phyloP scores from a whole-genome alignment of 2,888 invertebrate species.

The Hanleya hanleyi region DNA sequence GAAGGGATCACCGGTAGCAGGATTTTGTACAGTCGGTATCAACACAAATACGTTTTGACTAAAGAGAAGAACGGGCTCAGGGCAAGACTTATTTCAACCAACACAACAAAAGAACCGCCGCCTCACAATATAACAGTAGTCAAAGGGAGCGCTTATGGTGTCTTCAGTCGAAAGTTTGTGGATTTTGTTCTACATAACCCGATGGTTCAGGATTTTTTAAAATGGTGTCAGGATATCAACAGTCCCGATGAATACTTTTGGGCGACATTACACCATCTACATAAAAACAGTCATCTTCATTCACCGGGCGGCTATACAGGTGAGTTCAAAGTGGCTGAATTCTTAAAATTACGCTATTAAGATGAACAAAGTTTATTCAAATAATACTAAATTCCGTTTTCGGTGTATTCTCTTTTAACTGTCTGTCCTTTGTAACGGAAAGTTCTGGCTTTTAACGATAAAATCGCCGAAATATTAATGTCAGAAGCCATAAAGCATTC shows the following conservation, averaged over 20 bases:
- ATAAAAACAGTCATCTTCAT: constrained; percentile 54
- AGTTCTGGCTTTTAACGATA: too few relatives aligned
- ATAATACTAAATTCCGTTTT: background rate
- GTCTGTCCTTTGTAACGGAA: background rate
- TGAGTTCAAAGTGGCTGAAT: constrained; percentile 30
- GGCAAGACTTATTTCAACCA: constrained; percentile 40
- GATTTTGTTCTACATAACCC: constrained; percentile 59
- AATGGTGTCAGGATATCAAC: constrained; percentile 64
- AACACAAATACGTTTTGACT: constrained; percentile 27
- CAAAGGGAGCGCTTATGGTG: constrained; percentile 70
- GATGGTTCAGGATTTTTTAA: constrained; percentile 57
- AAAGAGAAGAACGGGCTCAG: constrained; percentile 23
- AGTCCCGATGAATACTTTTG: constrained; percentile 72
- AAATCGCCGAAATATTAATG: too few relatives aligned
- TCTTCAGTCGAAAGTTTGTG: constrained; percentile 68
- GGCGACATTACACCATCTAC: constrained; percentile 67
- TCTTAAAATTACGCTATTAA: too few relatives aligned
- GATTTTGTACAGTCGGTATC: constrained; percentile 41
- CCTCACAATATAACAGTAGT: constrained; percentile 56
- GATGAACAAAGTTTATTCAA: constrained; percentile 8
- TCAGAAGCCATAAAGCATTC: too few relatives aligned
- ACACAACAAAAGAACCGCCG: constrained; percentile 29
- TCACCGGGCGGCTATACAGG: constrained; percentile 68
- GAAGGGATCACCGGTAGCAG: constrained; percentile 64
- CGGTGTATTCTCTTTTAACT: background rate